A percentile compares a stretch with the other conserved stretches of the same genome.
phyloP scores from a whole-genome alignment of 2,113 vertebrate genomes.

The Rhabdomys dilectus region DNA sequence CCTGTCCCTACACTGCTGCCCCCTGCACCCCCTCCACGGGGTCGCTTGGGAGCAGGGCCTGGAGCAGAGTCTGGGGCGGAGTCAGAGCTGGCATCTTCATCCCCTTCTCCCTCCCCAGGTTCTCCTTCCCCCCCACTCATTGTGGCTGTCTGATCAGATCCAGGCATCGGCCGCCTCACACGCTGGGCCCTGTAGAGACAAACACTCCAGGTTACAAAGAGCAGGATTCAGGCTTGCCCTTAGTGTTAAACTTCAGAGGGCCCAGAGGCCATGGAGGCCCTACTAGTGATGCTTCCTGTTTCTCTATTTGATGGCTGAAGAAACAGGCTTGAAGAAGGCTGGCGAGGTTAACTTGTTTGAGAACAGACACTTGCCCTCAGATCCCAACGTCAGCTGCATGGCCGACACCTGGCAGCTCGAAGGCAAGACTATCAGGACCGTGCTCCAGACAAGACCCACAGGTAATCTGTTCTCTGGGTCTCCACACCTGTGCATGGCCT shows the following conservation, averaged over 20 bases:
- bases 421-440: neutral
- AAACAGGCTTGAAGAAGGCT: slow-evolving; percentile 27
- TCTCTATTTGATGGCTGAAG: neutral
- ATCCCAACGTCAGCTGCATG: neutral
- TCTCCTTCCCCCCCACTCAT: slow-evolving; percentile 94
- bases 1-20: slow-evolving; percentile 81
- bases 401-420: neutral
- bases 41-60: slow-evolving; percentile 88
- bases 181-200: slow-evolving; percentile 90
- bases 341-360: neutral
- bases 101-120: slow-evolving; percentile 81
- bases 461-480: neutral
- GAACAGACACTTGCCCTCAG: neutral
- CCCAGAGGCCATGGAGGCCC: neutral
- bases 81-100: slow-evolving; percentile 82
- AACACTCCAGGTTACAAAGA: slow-evolving; percentile 37
- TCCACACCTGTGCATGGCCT: slow-evolving; percentile 93
- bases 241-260: neutral
- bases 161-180: slow-evolving; percentile 89
- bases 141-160: slow-evolving; percentile 93
- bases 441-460: neutral
- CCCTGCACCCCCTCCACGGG: slow-evolving; percentile 87
- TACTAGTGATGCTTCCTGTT: neutral
- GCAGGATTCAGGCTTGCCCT: too few relatives aligned
- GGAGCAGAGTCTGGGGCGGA: slow-evolving; percentile 80